Conservation (phyloP, 2,797 vertebrate species). For the Acanthopagrus latus region DNA sequence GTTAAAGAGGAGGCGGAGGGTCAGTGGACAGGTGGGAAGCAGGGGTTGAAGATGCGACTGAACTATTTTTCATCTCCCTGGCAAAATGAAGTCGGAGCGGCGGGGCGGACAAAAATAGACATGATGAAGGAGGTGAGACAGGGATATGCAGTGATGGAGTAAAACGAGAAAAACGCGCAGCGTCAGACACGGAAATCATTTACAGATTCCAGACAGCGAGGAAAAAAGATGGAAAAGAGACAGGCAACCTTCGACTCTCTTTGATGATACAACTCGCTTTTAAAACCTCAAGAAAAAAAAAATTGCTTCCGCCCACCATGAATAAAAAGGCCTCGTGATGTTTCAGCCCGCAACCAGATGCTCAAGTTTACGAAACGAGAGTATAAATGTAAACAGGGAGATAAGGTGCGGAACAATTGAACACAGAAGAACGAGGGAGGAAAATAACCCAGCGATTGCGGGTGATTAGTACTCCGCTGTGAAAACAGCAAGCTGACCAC, state of each 20-base stretch:
- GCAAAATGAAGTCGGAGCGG: slow-evolving; percentile 4
- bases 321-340: neutral
- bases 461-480: neutral
- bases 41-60: neutral
- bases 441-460: neutral
- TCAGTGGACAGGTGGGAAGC: neutral
- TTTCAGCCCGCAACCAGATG: slow-evolving; percentile 3
- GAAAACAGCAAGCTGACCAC: neutral
- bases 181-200: neutral
- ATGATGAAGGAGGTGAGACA: slow-evolving; percentile 8
- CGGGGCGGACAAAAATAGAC: slow-evolving; percentile 3
- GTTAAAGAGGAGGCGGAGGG: slow-evolving; percentile 9
- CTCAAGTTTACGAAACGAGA: neutral
- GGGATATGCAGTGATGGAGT: slow-evolving; percentile 6
- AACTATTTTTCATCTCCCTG: slow-evolving; percentile 12
- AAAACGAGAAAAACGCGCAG: slow-evolving; percentile 8
- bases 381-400: neutral
- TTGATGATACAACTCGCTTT: slow-evolving; percentile 6
- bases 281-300: neutral
- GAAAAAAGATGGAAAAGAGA: neutral
- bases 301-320: neutral
- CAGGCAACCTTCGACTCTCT: slow-evolving; percentile 18
- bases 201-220: neutral
- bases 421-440: neutral
- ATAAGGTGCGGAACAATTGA: neutral